Base-by-base conservation (phyloP, 2,797 vertebrate species). In the Sebastes wilsoni region DNA sequence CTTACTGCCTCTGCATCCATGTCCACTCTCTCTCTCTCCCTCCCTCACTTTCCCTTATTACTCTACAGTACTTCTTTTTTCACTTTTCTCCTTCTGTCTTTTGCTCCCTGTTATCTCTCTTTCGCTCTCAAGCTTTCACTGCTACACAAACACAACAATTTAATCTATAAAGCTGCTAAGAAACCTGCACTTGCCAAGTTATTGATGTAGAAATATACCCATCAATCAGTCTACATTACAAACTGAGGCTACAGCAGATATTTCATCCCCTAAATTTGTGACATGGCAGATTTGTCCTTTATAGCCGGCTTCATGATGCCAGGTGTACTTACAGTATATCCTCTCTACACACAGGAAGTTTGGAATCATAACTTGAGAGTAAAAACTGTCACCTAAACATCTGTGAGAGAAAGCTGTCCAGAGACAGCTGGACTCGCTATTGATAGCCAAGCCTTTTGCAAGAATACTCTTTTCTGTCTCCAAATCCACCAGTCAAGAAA, bases 11-110 rank as follows among this genome's bases (percentile, higher is more conserved):
- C 80, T 83, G 70, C 73, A 77, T 87, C 66, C 66, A 27, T 52
- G 30, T 83, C 72, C 83, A 64, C 64, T 46, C 64, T 76, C 69
- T 79, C 68, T 64, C 46, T 79, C 38, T 70, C 42, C 75, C 75
- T 82, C 69, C 18, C 67, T 75, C 60, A 28, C 73, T 77, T 55
- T 65, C 22, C 75, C 68, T 84, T 88, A 85, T 90, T 85, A 86
- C 75, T 79, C 67, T 8, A 58, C 30, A 42, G 46, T 52, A 59
- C 70, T 77, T 80, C 27, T 79, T 81, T 72, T 75, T 76, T 75
- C 38, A 54, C 46, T 78, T 75, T 78, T 82, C 42, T 62, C 78
- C 61, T 78, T 73, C 62, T 77, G 75, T 79, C 38, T 74, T 66
- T 72, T 68, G 23, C 65, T 60, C 72, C 32, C 36, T 65, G 77